Evolutionary conservation across 2,888 invertebrate species (phyloP), one percentile per base, ranked within the genome.

Genomic region (Cetonia aurata): DNA sequence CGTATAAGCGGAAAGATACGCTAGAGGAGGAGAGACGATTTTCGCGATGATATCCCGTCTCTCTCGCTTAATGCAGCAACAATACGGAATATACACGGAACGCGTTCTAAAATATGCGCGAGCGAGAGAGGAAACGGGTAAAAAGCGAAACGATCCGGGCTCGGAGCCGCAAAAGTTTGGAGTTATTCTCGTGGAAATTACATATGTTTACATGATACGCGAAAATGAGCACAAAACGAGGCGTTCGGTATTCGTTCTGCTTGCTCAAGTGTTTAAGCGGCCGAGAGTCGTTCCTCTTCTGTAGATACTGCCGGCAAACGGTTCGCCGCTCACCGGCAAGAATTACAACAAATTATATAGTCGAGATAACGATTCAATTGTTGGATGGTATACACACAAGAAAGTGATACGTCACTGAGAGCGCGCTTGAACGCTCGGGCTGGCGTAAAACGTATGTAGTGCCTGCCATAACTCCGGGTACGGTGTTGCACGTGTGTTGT

Each of bases 191-290:
- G 67, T 75, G 74, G 72, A 74, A 75, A 74, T 69, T 72, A 73
- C 75, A 74, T 70, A 71, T 74, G 75, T 75, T 75, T 75, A 75
- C 75, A 75, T 71, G 74, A 74, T 74, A 75, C 71, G 73, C 73
- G 73, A 75, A 74, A 73, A 75, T 72, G 73, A 75, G 71, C 75
- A 73, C 60, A 75, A 71, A 73, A 74, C 72, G 67, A 70, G 70
- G 60, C 72, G 60, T 74, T 72, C 55, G 70, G 71, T 70, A 72
- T 70, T 71, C 68, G 62, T 65, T 65, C 42, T 70, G 66, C 70
- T 66, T 53, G 66, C 70, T 55, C 55, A 56, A 69, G 50, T 69
- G 69, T 59, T 59, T 69, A 69, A 69, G 50, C 60, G 53, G 15
- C 62, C 48, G 48, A 41, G 41, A 13, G 37, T 17, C 52, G 52